Evolutionary conservation across 2,888 invertebrate species (phyloP).

Genomic region (Meteorus cinctellus): DNA sequence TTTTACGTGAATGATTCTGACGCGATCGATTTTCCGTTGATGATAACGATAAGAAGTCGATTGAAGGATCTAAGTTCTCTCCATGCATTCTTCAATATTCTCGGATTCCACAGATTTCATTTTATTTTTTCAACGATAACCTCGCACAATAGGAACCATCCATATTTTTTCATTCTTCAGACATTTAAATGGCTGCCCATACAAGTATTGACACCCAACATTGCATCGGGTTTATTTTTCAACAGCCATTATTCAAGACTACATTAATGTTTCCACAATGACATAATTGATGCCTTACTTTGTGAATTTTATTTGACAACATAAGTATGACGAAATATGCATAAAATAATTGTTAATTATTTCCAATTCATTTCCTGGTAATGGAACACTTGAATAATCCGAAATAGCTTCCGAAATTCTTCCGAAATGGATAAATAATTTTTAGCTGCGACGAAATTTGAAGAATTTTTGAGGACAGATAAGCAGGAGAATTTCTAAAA

Average conservation of each 20-base stretch:
- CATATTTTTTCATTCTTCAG: neutral
- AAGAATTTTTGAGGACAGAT: neutral
- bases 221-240: no score
- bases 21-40: slow-evolving; percentile 50
- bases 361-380: no score
- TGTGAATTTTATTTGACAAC: no score
- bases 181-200: neutral
- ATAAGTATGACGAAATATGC: no score
- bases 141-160: neutral
- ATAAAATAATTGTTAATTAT: no score
- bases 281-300: no score
- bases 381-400: no score
- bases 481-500: neutral
- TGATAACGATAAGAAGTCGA: slow-evolving; percentile 47
- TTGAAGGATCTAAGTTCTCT: slow-evolving; percentile 44
- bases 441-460: neutral
- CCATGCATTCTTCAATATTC: slow-evolving; percentile 50
- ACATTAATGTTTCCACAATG: no score
- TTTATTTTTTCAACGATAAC: neutral
- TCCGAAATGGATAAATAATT: no score
- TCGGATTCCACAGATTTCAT: slow-evolving; percentile 51
- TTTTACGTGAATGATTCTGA: slow-evolving; percentile 48
- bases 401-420: no score
- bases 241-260: no score
- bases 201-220: no score